Evolutionary conservation across 2,797 vertebrate species (phyloP).

Genomic region (Pseudochirops cupreus): DNA sequence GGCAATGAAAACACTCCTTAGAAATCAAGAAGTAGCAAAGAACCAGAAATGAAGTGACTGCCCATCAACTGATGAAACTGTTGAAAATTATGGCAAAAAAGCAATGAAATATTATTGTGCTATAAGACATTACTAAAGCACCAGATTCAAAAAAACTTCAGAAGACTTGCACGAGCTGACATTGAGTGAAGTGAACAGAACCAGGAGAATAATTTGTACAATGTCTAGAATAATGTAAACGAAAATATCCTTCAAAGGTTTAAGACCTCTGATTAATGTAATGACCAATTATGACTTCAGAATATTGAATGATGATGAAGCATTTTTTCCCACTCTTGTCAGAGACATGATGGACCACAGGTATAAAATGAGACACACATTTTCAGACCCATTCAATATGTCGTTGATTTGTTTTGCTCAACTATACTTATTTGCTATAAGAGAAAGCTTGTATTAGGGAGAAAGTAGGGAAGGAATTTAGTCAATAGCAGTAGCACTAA

Average conservation of each 20-base stretch:
- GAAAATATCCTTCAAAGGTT: neutral
- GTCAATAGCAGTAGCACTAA: neutral
- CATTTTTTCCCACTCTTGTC: neutral
- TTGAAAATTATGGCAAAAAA: neutral
- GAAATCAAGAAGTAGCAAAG: slow-evolving; percentile 35
- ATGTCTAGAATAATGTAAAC: neutral
- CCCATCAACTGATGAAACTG: neutral
- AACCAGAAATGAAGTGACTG: neutral
- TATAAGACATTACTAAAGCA: neutral
- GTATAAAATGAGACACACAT: neutral
- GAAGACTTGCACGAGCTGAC: neutral
- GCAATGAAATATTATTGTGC: neutral
- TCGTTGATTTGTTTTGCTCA: neutral
- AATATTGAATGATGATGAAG: neutral
- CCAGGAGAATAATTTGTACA: neutral
- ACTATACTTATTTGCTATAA: neutral
- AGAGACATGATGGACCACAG: neutral
- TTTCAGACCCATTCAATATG: neutral
- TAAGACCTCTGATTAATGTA: neutral
- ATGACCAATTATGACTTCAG: neutral
- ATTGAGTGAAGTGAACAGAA: neutral
- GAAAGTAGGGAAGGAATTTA: neutral
- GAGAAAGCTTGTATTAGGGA: neutral
- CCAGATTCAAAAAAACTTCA: neutral
- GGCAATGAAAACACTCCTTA: slow-evolving; percentile 65